A percentile compares a stretch with the other conserved stretches of the same genome.
Evolutionary conservation across 2,797 vertebrate species (phyloP).

Genomic region (Sciurus vulgaris): DNA sequence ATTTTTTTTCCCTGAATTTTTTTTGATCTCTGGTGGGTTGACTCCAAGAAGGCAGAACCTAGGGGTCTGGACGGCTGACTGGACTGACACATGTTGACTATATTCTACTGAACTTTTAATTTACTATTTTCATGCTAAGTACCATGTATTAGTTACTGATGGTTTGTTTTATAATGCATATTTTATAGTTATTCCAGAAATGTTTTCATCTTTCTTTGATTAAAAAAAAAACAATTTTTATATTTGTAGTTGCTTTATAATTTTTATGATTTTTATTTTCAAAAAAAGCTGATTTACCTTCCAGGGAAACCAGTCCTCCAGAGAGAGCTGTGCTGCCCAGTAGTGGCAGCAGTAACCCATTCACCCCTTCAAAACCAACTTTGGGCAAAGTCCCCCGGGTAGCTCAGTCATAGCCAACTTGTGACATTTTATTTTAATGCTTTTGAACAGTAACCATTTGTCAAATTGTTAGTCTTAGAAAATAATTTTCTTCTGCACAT

Average conservation of each 20-base stretch:
- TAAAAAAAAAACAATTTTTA: constrained; percentile 40
- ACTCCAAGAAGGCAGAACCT: neutral
- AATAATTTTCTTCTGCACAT: constrained; percentile 56
- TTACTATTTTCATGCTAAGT: constrained; percentile 43
- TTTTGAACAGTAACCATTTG: constrained; percentile 51
- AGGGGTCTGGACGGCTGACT: neutral
- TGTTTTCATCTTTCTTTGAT: constrained; percentile 37
- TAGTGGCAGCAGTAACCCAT: neutral
- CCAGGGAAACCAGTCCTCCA: neutral
- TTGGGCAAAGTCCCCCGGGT: neutral
- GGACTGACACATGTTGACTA: constrained; percentile 41
- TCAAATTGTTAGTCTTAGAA: constrained; percentile 48
- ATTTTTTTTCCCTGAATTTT: neutral
- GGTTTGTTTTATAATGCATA: constrained; percentile 28
- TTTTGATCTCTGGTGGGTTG: neutral
- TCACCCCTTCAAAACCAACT: neutral
- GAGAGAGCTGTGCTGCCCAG: neutral
- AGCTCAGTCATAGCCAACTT: neutral
- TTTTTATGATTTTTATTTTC: constrained; percentile 58
- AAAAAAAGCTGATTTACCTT: constrained; percentile 25
- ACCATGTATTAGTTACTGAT: neutral
- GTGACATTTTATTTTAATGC: neutral
- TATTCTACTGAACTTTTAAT: constrained; percentile 49
- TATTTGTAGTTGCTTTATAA: constrained; percentile 66
- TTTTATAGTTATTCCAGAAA: constrained; percentile 68